Evolutionary conservation across 2,113 vertebrate genomes (phyloP), one percentile per base, ranked within the genome.

Genomic region (Sebastes schlegelii): DNA sequence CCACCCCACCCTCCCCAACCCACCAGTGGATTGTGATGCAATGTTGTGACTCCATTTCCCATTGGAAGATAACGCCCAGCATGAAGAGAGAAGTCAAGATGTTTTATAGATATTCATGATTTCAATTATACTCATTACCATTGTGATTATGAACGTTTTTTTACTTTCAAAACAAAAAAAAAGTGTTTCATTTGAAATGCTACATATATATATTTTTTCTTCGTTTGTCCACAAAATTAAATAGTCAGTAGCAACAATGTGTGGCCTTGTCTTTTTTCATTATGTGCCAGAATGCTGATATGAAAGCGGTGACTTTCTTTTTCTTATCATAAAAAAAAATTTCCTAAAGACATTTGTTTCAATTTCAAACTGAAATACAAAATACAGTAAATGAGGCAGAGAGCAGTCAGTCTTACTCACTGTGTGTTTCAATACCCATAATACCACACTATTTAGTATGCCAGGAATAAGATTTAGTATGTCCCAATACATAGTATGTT

Each of bases 211-310:
- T 34, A 34, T 94, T 93, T 86, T 93, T 94, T 95, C 85, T 93
- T 88, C 80, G 81, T 93, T 95, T 92, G 92, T 95, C 88, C 88
- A 92, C 91, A 90, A 93, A 34, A 96, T 95, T 95, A 96, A 96
- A 95, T 94, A 90, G 91, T 94, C 90, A 88, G 93, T 95, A 95
- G 94, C 86, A 91, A 84, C 71, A 79, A 7, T 66, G 81, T 64
- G 60, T 67, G 77, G 40, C 87, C 34, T 34, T 73, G 84, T 87
- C 77, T 83, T 69, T 90, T 34, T 86, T 79, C 43, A 62, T 77
- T 77, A 13, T 16, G 21, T 77, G 34, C 52, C n/a, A 21, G 57
- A 58, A 19, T 71, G 8, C 14, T 58, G 12, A 2, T 45, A 17
- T 57, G 4, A 14, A 48, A 51, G 60, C 46, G 64, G 8, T 51